Conservation (phyloP, 2,797 vertebrate genomes). For the Sebastes jordani region DNA sequence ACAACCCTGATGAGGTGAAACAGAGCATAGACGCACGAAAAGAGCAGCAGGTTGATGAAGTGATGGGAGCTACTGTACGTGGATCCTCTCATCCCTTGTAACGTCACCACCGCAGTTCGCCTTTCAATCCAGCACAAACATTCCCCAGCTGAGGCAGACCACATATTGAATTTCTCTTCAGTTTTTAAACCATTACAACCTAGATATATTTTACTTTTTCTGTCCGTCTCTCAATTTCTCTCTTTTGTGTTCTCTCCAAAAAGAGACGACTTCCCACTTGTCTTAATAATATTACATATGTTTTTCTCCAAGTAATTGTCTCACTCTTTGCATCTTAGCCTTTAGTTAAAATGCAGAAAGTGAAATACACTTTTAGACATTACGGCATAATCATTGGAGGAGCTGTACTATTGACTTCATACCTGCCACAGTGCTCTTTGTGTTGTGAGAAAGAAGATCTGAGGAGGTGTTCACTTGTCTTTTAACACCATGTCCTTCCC, state of each 20-base stretch:
- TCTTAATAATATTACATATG: not conserved
- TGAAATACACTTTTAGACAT: not conserved
- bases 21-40: conserved; percentile 43
- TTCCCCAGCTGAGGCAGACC: not conserved
- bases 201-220: not conserved
- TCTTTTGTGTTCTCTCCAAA: not conserved
- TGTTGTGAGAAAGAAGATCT: not conserved
- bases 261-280: not conserved
- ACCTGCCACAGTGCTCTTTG: too few species aligned
- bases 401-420: too few species aligned
- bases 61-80: not conserved
- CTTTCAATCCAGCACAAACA: not conserved
- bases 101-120: not conserved
- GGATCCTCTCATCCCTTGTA: not conserved
- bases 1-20: conserved; percentile 67
- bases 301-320: not conserved
- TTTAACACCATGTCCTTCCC: conserved; percentile 29
- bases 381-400: not conserved
- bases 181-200: not conserved
- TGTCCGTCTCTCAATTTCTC: not conserved
- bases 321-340: not conserved
- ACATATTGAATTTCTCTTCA: not conserved
- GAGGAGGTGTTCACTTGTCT: not conserved
- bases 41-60: conserved; percentile 66
- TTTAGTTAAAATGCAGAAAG: not conserved